Percentiles rank a stretch among this genome's conserved stretches.
Conservation (phyloP, 1,140 invertebrate species). For the Saxidomus purpurata region DNA sequence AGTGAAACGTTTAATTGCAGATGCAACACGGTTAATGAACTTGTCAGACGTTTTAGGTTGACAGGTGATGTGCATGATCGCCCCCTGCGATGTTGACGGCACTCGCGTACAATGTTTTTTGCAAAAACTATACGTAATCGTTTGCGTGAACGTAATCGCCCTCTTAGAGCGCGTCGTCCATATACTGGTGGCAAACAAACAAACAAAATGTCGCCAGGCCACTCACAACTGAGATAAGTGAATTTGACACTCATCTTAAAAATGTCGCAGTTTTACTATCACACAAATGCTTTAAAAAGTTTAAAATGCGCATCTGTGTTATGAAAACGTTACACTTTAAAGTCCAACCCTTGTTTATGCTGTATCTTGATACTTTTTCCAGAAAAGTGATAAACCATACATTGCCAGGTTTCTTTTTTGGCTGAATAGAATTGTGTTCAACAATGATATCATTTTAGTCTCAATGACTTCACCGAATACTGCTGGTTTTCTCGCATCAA, state of each 20-base stretch:
- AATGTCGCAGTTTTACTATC: conserved; percentile 23
- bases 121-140: conserved; percentile 7
- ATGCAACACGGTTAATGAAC: conserved; percentile 3
- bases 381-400: background rate
- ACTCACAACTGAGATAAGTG: background rate
- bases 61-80: conserved; percentile 36
- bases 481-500: too few species aligned
- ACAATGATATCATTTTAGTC: too few species aligned
- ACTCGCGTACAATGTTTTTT: background rate
- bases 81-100: background rate
- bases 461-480: too few species aligned
- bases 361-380: background rate
- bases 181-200: background rate
- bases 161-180: conserved; percentile 8
- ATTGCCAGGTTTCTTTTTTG: background rate
- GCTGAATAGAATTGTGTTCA: too few species aligned
- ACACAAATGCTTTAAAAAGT: background rate
- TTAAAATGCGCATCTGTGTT: conserved; percentile 19
- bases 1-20: conserved; percentile 16
- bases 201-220: conserved; percentile 14
- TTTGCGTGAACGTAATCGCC: background rate
- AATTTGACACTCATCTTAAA: conserved; percentile 12
- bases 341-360: background rate
- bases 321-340: conserved; percentile 14
- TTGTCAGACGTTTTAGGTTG: background rate